phyloP scores from a whole-genome alignment of 1,140 invertebrate genomes.

The Hylaeus anthracinus region DNA sequence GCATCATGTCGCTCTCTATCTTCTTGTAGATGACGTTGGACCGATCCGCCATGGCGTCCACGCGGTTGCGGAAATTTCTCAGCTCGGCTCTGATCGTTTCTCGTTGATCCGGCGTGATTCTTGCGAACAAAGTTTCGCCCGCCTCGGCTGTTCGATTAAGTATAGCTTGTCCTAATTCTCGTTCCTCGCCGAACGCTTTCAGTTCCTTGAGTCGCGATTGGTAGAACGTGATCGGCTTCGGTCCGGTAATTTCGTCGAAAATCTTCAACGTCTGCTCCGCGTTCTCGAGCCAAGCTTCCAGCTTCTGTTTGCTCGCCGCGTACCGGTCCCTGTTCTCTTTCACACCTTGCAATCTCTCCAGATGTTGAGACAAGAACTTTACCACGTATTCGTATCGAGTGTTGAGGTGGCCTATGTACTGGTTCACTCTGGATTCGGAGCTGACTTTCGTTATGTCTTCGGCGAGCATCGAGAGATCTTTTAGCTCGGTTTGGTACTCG shows the following conservation, averaged over 20 bases:
- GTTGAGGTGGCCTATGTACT: slow-evolving; percentile 89
- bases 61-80: slow-evolving; percentile 89
- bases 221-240: slow-evolving; percentile 85
- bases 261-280: slow-evolving; percentile 87
- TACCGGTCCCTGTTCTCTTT: slow-evolving; percentile 86
- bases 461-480: slow-evolving; percentile 85
- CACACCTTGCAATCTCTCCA: slow-evolving; percentile 86
- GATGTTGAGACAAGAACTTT: slow-evolving; percentile 86
- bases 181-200: slow-evolving; percentile 87
- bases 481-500: slow-evolving; percentile 85
- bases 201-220: slow-evolving; percentile 87
- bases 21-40: slow-evolving; percentile 92
- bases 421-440: slow-evolving; percentile 90
- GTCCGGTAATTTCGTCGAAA: slow-evolving; percentile 85
- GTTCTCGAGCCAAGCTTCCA: slow-evolving; percentile 90
- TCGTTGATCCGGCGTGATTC: slow-evolving; percentile 92
- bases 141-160: slow-evolving; percentile 91
- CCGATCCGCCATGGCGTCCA: slow-evolving; percentile 91
- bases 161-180: slow-evolving; percentile 89
- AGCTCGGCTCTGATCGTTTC: slow-evolving; percentile 92
- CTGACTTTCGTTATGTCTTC: slow-evolving; percentile 88
- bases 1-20: slow-evolving; percentile 92
- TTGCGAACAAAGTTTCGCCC: slow-evolving; percentile 93
- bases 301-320: slow-evolving; percentile 84
- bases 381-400: slow-evolving; percentile 88